Base-by-base conservation (phyloP, 2,113 vertebrate species). In the Antigone vipio region DNA sequence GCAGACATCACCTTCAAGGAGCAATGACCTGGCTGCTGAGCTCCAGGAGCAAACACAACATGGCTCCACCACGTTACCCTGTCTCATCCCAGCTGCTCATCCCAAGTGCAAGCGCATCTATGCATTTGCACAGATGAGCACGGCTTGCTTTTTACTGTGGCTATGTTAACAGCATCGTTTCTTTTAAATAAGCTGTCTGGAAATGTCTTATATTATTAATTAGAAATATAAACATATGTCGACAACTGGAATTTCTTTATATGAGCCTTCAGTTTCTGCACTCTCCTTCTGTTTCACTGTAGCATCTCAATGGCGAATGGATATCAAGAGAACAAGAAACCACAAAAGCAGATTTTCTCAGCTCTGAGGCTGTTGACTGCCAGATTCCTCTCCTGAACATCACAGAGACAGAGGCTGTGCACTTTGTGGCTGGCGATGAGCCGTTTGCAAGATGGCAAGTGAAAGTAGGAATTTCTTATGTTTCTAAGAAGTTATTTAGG, bases 401-500 rank as follows among this genome's bases (percentile, higher is more conserved):
- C 85, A 92, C 96, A 12, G 96, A 96, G 19, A 82, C 86, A 34
- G 98, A 97, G 60, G 90, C 97, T 38, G 91, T 97, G 66, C 98
- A 97, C 94, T 98, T 98, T 62, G 97, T 97, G 95, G 97, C 98
- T 5, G 95, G 97, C 11, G 97, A 98, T 5, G 97, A 98, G 95
- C 98, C 98, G 0, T 98, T 98, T 0, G 97, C 97, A 62, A 98
- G 98, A 96, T 99, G 98, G 99, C 98, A 99, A 97, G 98, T 99
- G 34, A 98, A 98, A 97, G 98, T 98, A 98, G 86, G 96, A 92
- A 89, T 84, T 94, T 49, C 45, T 94, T 71, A 15, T 72, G 60
- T 88, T 93, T 83, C 92, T 95, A 93, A 85, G 44, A 93, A 90
- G 81, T n/a, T 0, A 72, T 92, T 83, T 81, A 92, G 47, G 47